Evolutionary conservation across 2,797 vertebrate genomes (phyloP), one percentile per base, ranked within the genome.

Genomic region (Helostoma temminkii): DNA sequence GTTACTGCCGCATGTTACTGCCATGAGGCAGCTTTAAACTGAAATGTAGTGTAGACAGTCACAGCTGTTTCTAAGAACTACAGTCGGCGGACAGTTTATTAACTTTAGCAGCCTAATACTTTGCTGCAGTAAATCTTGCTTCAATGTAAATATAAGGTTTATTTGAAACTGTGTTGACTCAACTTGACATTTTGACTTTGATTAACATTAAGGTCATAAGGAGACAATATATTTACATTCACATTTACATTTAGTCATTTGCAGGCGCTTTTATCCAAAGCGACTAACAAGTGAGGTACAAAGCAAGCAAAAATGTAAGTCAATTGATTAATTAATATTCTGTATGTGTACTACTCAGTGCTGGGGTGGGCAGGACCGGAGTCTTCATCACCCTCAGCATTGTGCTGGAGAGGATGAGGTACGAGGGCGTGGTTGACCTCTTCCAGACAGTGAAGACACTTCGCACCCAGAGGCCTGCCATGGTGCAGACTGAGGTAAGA

Each of bases 381-480:
- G 96, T 98, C 71, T 98, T 98, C 92, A 96, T 98, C 94, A 98
- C 97, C 0, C 95, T 98, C 75, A 98, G 96, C 90, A 98, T 98
- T 2, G 97, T 98, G 82, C 92, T 98, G 93, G 97, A 98, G 93
- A 94, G 96, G 78, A 98, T 98, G 97, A 95, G 96, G 88, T 98
- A 98, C 0, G 97, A 98, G 87, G 97, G 97, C 0, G 96, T 97
- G 89, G 97, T 98, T 19, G 97, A 98, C 93, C 95, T 98, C 91
- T 98, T 98, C 93, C 97, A 98, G 94, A 98, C 97, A 0, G 97
- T 98, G 88, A 98, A 98, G 94, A 98, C 96, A 19, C 92, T 98
- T 80, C 94, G 97, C 78, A 98, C 97, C 0, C 96, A 98, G 93
- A 92, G 97, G 82, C 96, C 97, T 0, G 97, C 96, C 88, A 98